A percentile compares a stretch with the other conserved stretches of the same genome.
Evolutionary conservation across 2,797 vertebrate genomes (phyloP).

Genomic region (Clarias fuscus): DNA sequence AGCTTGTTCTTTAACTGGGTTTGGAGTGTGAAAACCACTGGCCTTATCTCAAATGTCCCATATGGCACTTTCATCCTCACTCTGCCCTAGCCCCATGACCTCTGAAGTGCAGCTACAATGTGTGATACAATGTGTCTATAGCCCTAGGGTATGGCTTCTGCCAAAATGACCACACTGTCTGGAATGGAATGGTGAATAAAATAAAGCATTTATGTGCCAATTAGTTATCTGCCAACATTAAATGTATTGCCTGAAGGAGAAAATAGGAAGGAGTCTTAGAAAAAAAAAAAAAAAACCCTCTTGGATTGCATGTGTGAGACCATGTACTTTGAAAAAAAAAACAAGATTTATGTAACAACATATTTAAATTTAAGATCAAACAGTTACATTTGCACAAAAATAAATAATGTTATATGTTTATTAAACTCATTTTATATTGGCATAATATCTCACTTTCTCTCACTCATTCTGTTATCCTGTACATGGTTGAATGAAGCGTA

Average conservation of each 20-base stretch:
- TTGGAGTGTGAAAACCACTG: conserved; percentile 43
- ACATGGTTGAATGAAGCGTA: too few species aligned
- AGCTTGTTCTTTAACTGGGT: conserved; percentile 29
- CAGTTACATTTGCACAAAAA: too few species aligned
- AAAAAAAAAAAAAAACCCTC: background rate
- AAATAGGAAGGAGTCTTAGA: background rate
- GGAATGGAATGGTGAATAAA: background rate
- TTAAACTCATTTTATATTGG: too few species aligned
- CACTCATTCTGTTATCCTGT: too few species aligned
- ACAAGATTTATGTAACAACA: too few species aligned
- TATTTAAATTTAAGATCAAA: too few species aligned
- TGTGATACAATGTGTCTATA: conserved; percentile 22
- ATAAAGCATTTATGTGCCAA: conserved; percentile 22
- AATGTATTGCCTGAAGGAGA: background rate
- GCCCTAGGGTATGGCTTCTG: background rate
- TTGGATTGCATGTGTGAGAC: background rate
- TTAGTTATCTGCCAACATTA: conserved; percentile 11
- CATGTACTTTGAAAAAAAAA: background rate
- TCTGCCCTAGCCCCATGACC: conserved; percentile 17
- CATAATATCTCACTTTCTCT: too few species aligned
- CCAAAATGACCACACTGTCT: conserved; percentile 9
- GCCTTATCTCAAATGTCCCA: conserved; percentile 34
- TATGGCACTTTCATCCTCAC: conserved; percentile 20
- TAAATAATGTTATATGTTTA: too few species aligned
- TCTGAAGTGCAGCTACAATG: conserved; percentile 25